Percentiles rank a stretch among this genome's conserved stretches.
These are phyloP conservation scores for Rotaria magnacalcarata DNA, from an alignment of 2,888 invertebrate genomes.

Conservation along the genomic window DNA sequence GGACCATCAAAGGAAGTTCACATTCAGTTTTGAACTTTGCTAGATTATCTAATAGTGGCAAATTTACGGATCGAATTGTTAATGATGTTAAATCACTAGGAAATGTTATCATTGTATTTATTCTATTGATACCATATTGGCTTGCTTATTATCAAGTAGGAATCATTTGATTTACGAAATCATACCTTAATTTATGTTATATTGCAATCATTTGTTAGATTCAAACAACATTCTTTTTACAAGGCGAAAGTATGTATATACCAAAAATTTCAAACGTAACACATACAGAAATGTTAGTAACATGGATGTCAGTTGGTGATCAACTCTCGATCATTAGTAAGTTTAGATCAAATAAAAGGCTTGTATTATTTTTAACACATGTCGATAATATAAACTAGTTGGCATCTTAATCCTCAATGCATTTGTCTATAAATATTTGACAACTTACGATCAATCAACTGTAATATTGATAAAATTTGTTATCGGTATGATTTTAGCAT, in stretches of 20 bases:
- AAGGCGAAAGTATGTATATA: constrained; percentile 60
- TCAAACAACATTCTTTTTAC: constrained; percentile 61
- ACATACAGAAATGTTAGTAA: too few species aligned
- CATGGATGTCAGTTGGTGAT: background rate
- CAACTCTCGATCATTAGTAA: background rate
- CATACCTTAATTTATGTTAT: too few species aligned
- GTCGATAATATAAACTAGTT: background rate
- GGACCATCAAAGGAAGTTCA: background rate
- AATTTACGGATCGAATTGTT: constrained; percentile 60
- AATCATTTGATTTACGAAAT: too few species aligned
- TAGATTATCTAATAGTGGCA: constrained; percentile 61
- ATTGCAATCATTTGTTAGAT: constrained; percentile 53
- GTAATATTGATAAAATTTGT: background rate
- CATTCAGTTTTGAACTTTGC: constrained; percentile 59
- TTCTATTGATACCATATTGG: constrained; percentile 61
- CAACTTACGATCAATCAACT: background rate
- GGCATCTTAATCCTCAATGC: background rate
- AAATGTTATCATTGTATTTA: constrained; percentile 58
- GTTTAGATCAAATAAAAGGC: background rate
- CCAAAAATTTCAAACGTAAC: too few species aligned
- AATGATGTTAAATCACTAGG: constrained; percentile 61
- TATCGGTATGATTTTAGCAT: background rate
- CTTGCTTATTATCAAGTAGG: constrained; percentile 61
- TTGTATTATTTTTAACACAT: too few species aligned
- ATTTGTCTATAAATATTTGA: background rate